Conservation (phyloP, 2,113 vertebrate genomes). For the Otocyon megalotis region DNA sequence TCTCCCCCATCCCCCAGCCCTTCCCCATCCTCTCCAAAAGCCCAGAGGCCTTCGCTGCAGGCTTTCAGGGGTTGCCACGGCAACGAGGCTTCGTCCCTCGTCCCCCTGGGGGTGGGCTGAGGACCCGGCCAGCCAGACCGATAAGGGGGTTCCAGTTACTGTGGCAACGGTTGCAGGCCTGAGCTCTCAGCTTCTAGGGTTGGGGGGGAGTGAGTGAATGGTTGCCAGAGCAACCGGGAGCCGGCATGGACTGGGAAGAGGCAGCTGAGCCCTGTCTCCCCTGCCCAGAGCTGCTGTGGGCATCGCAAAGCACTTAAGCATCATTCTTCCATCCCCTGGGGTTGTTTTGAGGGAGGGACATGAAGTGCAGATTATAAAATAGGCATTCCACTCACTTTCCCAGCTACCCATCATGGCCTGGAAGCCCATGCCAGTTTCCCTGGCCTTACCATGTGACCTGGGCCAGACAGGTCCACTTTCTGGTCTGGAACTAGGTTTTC, state of each 20-base stretch:
- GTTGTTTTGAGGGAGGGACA: conserved; percentile 37
- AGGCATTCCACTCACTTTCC: conserved; percentile 51
- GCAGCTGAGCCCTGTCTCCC: conserved; percentile 80
- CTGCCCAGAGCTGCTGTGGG: conserved; percentile 74
- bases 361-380: conserved; percentile 44
- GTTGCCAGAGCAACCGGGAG: conserved; percentile 80
- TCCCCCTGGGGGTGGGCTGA: conserved; percentile 83
- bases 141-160: conserved; percentile 85
- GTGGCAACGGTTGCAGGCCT: conserved; percentile 81
- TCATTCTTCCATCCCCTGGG: conserved; percentile 66
- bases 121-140: conserved; percentile 80
- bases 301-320: conserved; percentile 73
- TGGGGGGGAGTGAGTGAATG: conserved; percentile 69
- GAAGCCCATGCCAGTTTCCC: not conserved
- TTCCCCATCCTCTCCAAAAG: conserved; percentile 81
- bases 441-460: not conserved
- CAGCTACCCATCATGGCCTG: not conserved
- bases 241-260: conserved; percentile 73
- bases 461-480: not conserved
- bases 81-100: conserved; percentile 77
- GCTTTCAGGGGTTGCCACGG: conserved; percentile 80
- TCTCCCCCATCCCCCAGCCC: conserved; percentile 75
- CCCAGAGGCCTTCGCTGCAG: conserved; percentile 80
- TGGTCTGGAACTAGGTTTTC: not conserved
- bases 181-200: conserved; percentile 66